phyloP scores from a whole-genome alignment of 2,113 vertebrate species.

The Salminus brasiliensis region DNA sequence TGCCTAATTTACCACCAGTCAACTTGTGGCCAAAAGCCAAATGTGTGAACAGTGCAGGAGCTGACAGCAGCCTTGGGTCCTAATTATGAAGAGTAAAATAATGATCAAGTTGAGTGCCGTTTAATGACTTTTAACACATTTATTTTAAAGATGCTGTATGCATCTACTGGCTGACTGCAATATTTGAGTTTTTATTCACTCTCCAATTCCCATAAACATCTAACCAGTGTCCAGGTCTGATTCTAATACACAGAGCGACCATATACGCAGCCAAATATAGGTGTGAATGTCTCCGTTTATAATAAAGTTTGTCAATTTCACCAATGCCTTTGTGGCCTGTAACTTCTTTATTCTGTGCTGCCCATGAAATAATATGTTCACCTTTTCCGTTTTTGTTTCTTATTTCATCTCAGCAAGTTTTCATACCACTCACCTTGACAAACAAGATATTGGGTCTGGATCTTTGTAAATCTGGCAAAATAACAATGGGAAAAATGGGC shows the following conservation, averaged over 20 bases:
- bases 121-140: constrained; percentile 62
- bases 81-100: constrained; percentile 60
- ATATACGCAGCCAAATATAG: neutral
- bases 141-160: constrained; percentile 48
- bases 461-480: no score
- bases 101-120: constrained; percentile 61
- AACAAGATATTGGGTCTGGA: no score
- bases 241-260: constrained; percentile 16
- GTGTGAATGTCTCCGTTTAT: neutral
- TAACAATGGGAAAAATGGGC: no score
- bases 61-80: constrained; percentile 55
- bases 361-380: neutral
- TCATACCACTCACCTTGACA: no score
- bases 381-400: neutral
- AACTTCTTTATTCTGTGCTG: neutral
- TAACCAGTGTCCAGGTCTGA: constrained; percentile 25
- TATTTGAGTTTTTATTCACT: constrained; percentile 42
- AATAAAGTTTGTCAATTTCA: neutral
- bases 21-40: constrained; percentile 57
- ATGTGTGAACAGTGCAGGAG: constrained; percentile 7
- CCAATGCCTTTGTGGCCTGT: neutral
- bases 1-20: constrained; percentile 58
- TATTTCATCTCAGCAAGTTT: no score
- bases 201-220: neutral
- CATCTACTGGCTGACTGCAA: constrained; percentile 26